Evolutionary conservation across 2,113 vertebrate genomes (phyloP), one percentile per base, ranked within the genome.

Genomic region (Xiphorhynchus elegans): DNA sequence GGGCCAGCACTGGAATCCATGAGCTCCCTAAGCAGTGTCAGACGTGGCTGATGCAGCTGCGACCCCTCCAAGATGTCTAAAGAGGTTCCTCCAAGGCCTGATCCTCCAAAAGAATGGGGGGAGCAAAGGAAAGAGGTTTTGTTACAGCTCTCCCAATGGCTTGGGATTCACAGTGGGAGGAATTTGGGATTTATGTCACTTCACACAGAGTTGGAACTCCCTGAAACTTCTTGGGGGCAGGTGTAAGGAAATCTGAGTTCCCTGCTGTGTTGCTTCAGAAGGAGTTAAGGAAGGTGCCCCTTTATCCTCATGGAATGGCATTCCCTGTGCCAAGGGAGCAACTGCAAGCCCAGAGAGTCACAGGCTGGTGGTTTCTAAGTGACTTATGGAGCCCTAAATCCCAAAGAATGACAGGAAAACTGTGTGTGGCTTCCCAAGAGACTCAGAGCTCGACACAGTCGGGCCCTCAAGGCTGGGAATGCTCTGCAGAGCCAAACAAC

Each of bases 1-100:
- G 82, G 59, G 68, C 76, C 90, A 17, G 17, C 88, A 92, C 74
- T 93, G 72, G 88, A 88, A 92, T 25, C 79, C 90, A 86, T 80
- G 73, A 90, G 39, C 68, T 77, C 66, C 92, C 83, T 91, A 50
- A 91, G 29, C 25, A 74, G 49, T 6, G 28, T 15, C 76, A 42
- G 72, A 35, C 44, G 1, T 3, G 24, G 46, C 17, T 10, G 55
- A 26, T 62, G 49, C 64, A 21, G 37, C 58, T 31, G 40, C 58
- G 66, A 7, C 44, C 28, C 60, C 66, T 47, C 33, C 78, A 10
- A 25, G 31, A 35, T 40, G 62, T 37, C 35, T 9, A 17, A 87
- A 39, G 29, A 73, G 55, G 67, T 46, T 93, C 28, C 28, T 88
- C n/a, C 70, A 35, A 50, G 23, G 55, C 50, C 59, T 24, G 13